Evolutionary conservation across 1,140 invertebrate species (phyloP).

Genomic region (Cydia strobilella): DNA sequence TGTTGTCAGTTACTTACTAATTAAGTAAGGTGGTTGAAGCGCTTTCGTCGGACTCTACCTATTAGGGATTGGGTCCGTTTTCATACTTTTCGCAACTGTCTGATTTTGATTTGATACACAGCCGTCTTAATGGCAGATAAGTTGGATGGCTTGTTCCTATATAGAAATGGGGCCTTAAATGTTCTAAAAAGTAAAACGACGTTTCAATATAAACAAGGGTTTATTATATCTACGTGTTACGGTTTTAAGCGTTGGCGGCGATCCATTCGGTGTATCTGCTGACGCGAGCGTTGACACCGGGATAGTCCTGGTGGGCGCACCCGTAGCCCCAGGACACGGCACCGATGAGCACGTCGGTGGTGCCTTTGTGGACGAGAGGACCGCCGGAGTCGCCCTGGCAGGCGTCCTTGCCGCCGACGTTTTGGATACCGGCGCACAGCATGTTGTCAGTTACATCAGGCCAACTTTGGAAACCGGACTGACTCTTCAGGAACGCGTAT

Average conservation of each 20-base stretch:
- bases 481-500: conserved; percentile 53
- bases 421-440: conserved; percentile 59
- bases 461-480: conserved; percentile 41
- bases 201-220: background rate
- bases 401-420: conserved; percentile 71
- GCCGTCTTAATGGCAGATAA: no score
- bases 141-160: no score
- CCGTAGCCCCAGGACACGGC: conserved; percentile 81
- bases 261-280: conserved; percentile 81
- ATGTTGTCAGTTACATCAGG: conserved; percentile 57
- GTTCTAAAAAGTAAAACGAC: no score
- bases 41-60: no score
- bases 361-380: conserved; percentile 80
- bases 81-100: no score
- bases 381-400: conserved; percentile 86
- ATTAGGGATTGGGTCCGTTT: no score
- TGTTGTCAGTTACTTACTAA: no score
- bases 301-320: conserved; percentile 76
- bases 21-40: no score
- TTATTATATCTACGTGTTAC: background rate
- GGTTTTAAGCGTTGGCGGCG: conserved; percentile 43
- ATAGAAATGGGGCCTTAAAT: no score
- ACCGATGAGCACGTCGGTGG: conserved; percentile 73
- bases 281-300: conserved; percentile 80
- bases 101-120: no score